phyloP scores from a whole-genome alignment of 2,113 vertebrate species.

The Pao palembangensis region DNA sequence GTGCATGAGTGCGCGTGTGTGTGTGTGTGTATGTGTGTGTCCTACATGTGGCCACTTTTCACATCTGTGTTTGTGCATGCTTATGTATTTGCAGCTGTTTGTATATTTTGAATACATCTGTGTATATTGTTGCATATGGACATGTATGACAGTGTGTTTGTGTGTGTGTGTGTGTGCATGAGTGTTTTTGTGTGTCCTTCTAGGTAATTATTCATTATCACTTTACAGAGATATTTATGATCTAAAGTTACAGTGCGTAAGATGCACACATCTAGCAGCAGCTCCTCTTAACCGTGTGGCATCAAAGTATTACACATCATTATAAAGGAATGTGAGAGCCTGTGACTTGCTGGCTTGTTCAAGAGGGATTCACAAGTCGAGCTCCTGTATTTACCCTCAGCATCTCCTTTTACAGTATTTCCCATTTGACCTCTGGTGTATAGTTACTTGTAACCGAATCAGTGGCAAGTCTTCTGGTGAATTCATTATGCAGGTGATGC shows the following conservation, averaged over 20 bases:
- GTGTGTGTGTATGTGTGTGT: neutral
- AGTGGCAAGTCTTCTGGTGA: slow-evolving; percentile 21
- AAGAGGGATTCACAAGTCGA: slow-evolving; percentile 26
- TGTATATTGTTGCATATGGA: neutral
- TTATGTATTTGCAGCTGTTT: slow-evolving; percentile 5
- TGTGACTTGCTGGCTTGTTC: slow-evolving; percentile 41
- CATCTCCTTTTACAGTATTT: slow-evolving; percentile 30
- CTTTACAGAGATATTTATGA: slow-evolving; percentile 21
- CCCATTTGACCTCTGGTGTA: slow-evolving; percentile 27
- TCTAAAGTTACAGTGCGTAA: slow-evolving; percentile 35
- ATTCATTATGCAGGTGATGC: slow-evolving; percentile 47
- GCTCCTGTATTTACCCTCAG: slow-evolving; percentile 31
- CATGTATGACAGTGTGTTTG: neutral
- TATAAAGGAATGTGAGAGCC: slow-evolving; percentile 46
- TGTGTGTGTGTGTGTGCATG: neutral
- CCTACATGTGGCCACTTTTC: slow-evolving; percentile 6
- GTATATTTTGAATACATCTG: neutral
- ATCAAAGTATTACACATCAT: slow-evolving; percentile 55
- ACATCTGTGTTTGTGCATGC: slow-evolving; percentile 21
- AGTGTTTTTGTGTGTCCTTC: too few species aligned
- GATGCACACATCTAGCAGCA: neutral
- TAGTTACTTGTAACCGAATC: slow-evolving; percentile 35
- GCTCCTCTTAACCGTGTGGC: slow-evolving; percentile 49
- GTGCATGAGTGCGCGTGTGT: neutral
- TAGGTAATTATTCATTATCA: slow-evolving; percentile 28